Conservation (phyloP, 2,113 vertebrate species). For the Pluvialis apricaria region DNA sequence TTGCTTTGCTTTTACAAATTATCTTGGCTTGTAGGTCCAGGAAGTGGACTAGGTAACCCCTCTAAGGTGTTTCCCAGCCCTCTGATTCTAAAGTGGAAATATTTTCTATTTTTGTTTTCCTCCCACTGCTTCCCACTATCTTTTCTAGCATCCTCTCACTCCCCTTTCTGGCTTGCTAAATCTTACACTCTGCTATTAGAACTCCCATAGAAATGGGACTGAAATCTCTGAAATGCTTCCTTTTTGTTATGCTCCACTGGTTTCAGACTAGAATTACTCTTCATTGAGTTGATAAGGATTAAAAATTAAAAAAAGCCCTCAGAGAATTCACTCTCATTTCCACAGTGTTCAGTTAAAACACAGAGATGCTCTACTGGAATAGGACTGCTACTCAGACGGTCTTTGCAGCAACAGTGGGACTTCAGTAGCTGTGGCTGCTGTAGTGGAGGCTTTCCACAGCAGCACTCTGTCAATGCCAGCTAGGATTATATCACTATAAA, state of each 20-base stretch:
- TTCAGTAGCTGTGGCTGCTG: background rate
- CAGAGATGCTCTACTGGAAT: background rate
- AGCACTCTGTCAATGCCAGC: slow-evolving; percentile 9
- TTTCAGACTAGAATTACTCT: slow-evolving; percentile 44
- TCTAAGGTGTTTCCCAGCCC: background rate
- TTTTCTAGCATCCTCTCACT: background rate
- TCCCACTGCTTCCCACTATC: background rate
- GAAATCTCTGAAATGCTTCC: slow-evolving; percentile 34
- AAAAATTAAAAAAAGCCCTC: slow-evolving; percentile 35
- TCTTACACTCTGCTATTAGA: background rate
- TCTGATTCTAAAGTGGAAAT: background rate
- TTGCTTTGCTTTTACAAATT: background rate
- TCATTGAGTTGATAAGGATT: slow-evolving; percentile 39
- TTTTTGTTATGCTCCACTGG: slow-evolving; percentile 33
- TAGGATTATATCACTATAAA: slow-evolving; percentile 19
- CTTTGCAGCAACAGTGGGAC: background rate
- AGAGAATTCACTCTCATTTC: slow-evolving; percentile 34
- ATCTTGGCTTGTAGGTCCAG: background rate
- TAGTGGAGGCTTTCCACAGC: background rate
- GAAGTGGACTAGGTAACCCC: background rate
- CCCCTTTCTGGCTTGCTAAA: background rate
- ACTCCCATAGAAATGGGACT: background rate
- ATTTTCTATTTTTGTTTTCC: background rate
- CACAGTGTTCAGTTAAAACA: slow-evolving; percentile 10
- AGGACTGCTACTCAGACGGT: background rate